Evolutionary conservation across 2,888 invertebrate species (phyloP).

Genomic region (Copidosoma aretas): DNA sequence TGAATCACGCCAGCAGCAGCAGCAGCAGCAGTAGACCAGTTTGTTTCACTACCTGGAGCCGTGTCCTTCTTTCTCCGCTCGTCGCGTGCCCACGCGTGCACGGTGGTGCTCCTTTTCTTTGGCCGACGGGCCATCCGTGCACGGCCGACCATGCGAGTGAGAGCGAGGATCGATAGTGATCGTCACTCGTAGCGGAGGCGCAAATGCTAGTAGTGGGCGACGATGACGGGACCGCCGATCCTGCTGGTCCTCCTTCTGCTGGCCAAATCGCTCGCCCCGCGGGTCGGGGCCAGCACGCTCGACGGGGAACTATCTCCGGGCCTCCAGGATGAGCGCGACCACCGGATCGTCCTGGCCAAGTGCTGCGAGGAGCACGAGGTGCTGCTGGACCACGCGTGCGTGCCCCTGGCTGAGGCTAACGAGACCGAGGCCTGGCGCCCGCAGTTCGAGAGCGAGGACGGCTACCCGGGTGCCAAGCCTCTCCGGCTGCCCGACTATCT

Average conservation of each 20-base stretch:
- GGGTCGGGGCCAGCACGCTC: constrained; percentile 21
- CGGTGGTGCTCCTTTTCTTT: too few species aligned
- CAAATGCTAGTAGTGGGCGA: constrained; percentile 24
- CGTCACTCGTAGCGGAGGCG: background rate
- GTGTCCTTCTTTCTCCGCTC: too few species aligned
- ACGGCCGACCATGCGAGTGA: background rate
- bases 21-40: too few species aligned
- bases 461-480: constrained; percentile 31
- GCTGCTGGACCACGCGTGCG: constrained; percentile 73
- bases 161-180: background rate
- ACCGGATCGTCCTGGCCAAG: constrained; percentile 72
- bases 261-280: constrained; percentile 1
- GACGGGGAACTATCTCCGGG: constrained; percentile 13
- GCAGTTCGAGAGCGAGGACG: constrained; percentile 48
- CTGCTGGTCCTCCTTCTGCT: constrained; percentile 21
- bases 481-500: constrained; percentile 47
- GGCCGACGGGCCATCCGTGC: background rate
- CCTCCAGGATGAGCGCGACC: constrained; percentile 41
- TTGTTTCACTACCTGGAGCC: too few species aligned
- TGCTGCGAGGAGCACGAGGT: constrained; percentile 79
- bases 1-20: constrained; percentile 1
- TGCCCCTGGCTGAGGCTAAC: constrained; percentile 65
- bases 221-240: constrained; percentile 9
- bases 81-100: too few species aligned
- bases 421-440: constrained; percentile 55